Evolutionary conservation across 30 jellyfish, hydroid and myxozoan species (phyloP), one percentile per base, ranked within the genome.

Genomic region (Mastigias papua): DNA sequence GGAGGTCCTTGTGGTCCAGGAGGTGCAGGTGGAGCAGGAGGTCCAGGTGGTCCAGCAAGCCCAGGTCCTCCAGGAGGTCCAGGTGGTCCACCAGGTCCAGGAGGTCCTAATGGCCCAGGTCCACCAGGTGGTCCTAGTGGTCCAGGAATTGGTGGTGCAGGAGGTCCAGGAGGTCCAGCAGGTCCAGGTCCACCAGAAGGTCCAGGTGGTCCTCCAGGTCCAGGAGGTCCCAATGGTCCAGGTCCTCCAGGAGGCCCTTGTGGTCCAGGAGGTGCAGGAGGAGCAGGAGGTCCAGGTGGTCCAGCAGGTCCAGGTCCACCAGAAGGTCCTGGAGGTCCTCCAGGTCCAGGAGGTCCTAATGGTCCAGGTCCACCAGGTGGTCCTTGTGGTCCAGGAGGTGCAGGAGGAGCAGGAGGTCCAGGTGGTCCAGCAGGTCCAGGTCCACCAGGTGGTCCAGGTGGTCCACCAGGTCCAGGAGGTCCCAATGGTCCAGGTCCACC

Each of bases 341-440:
- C 95, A 15, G 95, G 90, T 23, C 86, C 89, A 48, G 95, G 90
- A 16, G 80, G 89, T 60, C 98, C 98, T 35, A 97, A 96, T n/a
- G 99, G 95, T 89, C 90, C 98, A 1, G 96, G 96, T 26, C 88
- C 82, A 21, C 97, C 98, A 31, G 96, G 96, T 34, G 98, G 97
- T 81, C 98, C 98, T 35, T 96, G 97, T 5, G 98, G 98, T 87
- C 98, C 98, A 25, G 89, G 98, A 81, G 97, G 91, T 81, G 97
- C 98, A 15, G 85, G 85, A 5, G 86, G 96, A 61, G 97, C 98
- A 82, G 95, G 97, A 23, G 88, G 88, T 2, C 98, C 98, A 2
- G 91, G 93, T 0, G 97, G 96, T 31, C 97, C 97, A 37, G 97
- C 73, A n/a, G 94, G 89, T 58, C 96, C 96, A 31, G 97, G 84